Evolutionary conservation across 2,113 vertebrate genomes (phyloP), one percentile per base, ranked within the genome.

Genomic region (Channa maculata): DNA sequence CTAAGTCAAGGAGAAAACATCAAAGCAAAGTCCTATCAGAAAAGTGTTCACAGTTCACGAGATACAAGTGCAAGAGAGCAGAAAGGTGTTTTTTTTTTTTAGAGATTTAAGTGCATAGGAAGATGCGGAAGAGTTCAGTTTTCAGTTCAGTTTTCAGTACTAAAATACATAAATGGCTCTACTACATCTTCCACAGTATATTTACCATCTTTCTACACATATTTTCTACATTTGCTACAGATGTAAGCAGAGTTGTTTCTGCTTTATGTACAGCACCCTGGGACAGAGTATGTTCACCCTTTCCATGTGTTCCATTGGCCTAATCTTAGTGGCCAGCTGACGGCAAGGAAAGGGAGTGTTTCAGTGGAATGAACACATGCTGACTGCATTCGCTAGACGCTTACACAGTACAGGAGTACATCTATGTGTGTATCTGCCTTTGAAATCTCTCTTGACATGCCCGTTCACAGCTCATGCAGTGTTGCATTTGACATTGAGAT

Each of bases 241-340:
- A 62, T 52, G 15, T 61, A n/a, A 13, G 5, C 55, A 62, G 39
- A 24, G 24, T 24, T 24, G 24, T 24, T 24, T 24, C 1, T 1
- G 39, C 39, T 41, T 41, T 41, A 41, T 41, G 2, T 41, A 41
- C 39, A 41, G 39, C 6, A 41, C 39, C 4, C 14, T 52, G 52
- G 59, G 73, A 51, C 41, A 52, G 45, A 37, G 37, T 12, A 36
- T 8, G 38, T 60, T 49, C 45, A 65, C 12, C 39, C 59, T 49
- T 59, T 61, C 80, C 69, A 74, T 49, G 50, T 62, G 38, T n/a
- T 43, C 52, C 71, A 14, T 49, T 65, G 50, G 52, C 36, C 54
- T 76, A 81, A 86, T 89, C 88, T 80, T 50, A 52, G 61, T 79
- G 79, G 54, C 71, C 63, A 84, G 88, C 84, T 73, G 76, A 85